Evolutionary conservation across 64 coral and sea anemone genomes (phyloP).

Genomic region (Montipora capricornis): DNA sequence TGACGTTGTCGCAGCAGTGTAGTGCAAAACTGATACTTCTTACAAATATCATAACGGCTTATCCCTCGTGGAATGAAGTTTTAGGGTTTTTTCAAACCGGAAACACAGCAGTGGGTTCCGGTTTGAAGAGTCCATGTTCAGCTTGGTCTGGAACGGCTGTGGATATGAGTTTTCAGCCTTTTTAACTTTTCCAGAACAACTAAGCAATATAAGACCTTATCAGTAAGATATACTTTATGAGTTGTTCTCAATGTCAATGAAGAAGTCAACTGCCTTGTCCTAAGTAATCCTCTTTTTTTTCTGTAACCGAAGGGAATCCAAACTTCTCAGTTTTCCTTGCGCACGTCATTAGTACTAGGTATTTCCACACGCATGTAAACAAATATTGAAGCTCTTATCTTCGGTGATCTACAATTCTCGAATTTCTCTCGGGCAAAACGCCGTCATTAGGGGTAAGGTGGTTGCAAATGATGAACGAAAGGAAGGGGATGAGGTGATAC

Average conservation of each 20-base stretch:
- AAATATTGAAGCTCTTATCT: background rate
- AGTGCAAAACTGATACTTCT: background rate
- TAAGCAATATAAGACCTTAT: background rate
- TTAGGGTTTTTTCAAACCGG: background rate
- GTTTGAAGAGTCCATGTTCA: background rate
- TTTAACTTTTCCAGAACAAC: background rate
- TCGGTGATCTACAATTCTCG: background rate
- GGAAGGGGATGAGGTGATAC: background rate
- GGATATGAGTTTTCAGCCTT: background rate
- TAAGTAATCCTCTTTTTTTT: background rate
- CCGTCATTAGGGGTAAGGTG: constrained; percentile 17
- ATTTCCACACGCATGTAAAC: background rate
- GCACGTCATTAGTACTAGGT: too few species aligned
- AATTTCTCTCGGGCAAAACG: constrained; percentile 17
- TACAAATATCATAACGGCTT: background rate
- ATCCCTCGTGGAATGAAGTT: constrained; percentile 18
- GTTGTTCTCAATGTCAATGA: too few species aligned
- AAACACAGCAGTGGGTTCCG: constrained; percentile 37
- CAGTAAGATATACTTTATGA: too few species aligned
- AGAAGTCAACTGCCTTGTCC: background rate
- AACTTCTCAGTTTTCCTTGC: too few species aligned
- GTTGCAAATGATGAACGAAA: background rate
- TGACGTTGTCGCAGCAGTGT: background rate
- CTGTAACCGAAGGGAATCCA: background rate
- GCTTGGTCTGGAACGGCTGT: too few species aligned